Evolutionary conservation across 2,797 vertebrate genomes (phyloP).

Genomic region (Melanogrammus aeglefinus): DNA sequence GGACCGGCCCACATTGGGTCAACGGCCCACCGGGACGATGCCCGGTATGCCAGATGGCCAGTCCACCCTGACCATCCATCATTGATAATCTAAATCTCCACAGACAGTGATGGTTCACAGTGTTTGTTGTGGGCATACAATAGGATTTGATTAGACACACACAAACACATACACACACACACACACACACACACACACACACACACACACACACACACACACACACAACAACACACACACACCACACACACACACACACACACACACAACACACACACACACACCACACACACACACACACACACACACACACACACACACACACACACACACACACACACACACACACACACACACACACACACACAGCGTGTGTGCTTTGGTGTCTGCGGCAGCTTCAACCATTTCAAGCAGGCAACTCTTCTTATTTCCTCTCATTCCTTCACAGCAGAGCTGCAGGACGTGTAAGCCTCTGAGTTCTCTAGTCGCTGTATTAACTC

Average conservation of each 20-base stretch:
- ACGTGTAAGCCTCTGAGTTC: not conserved
- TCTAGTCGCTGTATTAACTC: constrained; percentile 74
- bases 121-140: constrained; percentile 2
- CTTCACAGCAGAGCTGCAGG: not conserved
- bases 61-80: not conserved
- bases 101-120: not conserved
- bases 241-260: not conserved
- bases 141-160: constrained; percentile 23
- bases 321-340: no score
- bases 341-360: no score
- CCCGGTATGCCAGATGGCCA: no score
- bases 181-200: no score
- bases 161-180: not conserved
- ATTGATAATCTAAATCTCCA: not conserved
- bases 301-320: not conserved
- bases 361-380: not conserved
- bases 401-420: not conserved
- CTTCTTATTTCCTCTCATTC: not conserved
- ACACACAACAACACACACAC: not conserved
- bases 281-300: no score
- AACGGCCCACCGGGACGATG: no score
- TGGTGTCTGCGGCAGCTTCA: not conserved
- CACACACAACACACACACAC: no score
- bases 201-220: no score
- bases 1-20: no score